Evolutionary conservation across 2,888 invertebrate genomes (phyloP), one percentile per base, ranked within the genome.

Genomic region (Agriotes lineatus): DNA sequence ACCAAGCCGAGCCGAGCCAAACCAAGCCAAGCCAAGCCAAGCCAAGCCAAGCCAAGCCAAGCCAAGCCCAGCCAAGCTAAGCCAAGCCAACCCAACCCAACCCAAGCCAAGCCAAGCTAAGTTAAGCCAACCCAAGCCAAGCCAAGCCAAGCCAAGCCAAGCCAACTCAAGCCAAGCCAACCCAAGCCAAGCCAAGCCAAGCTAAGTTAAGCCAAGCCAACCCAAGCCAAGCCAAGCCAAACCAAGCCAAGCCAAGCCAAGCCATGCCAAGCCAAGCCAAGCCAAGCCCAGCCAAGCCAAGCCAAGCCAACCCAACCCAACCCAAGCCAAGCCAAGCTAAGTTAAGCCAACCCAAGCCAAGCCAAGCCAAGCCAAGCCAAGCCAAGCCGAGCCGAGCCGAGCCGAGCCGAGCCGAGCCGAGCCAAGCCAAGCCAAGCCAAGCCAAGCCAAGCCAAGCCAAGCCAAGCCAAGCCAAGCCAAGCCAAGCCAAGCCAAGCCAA

Each of bases 161-260:
- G 35, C n/a, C 35, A n/a, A 37, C 9, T 37, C 35, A n/a, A 37
- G 35, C n/a, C 35, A n/a, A 37, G 35, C n/a, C 35, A n/a, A 37
- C 9, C 7, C 25, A 25, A 37, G 35, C n/a, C 35, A n/a, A 37
- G 35, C n/a, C 35, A n/a, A 37, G 35, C n/a, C 35, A n/a, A 37
- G n/a, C n/a, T n/a, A n/a, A 37, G 35, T 37, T n/a, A n/a, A 37
- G 35, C n/a, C 35, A n/a, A 37, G 35, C n/a, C 35, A n/a, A 37
- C 9, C n/a, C 35, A 37, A 37, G 35, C n/a, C 10, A n/a, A 37
- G 35, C n/a, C 35, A n/a, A 3, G n/a, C n/a, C 35, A n/a, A 37
- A n/a, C 7, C 25, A 25, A 37, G 35, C n/a, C 35, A n/a, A 37
- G 35, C n/a, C 35, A n/a, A 37, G 35, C n/a, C 35, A n/a, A 37